A percentile compares a stretch with the other conserved stretches of the same genome.
phyloP scores from a whole-genome alignment of 2,113 vertebrate species.

The Hoplias malabaricus region DNA sequence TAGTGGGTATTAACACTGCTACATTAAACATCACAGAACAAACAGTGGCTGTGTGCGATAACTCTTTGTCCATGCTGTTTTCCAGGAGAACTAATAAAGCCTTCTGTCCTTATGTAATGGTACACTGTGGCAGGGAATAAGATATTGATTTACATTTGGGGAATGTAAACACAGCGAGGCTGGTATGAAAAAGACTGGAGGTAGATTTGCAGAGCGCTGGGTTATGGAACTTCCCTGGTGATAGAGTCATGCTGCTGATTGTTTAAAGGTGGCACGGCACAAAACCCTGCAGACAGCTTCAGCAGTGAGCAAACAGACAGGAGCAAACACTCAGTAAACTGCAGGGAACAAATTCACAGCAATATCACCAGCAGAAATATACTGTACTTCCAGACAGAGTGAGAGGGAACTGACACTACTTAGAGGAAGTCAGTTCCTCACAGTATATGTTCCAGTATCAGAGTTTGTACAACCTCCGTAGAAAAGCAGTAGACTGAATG shows the following conservation, averaged over 20 bases:
- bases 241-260: slow-evolving; percentile 9
- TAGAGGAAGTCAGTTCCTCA: no score
- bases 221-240: background rate
- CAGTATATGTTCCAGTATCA: no score
- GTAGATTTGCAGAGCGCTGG: slow-evolving; percentile 5
- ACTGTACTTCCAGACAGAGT: background rate
- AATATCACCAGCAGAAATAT: background rate
- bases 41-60: background rate
- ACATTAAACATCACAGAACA: background rate
- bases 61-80: background rate
- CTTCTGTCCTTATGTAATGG: background rate
- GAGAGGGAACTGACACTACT: background rate
- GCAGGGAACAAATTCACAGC: background rate
- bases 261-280: background rate
- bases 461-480: no score
- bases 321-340: background rate
- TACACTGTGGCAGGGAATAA: background rate
- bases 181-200: background rate
- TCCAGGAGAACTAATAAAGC: background rate
- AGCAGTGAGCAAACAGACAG: slow-evolving; percentile 19
- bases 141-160: background rate
- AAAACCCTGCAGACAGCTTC: background rate
- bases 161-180: background rate
- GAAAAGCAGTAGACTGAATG: no score
- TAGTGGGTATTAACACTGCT: background rate